Evolutionary conservation across 2,888 invertebrate species (phyloP).

Genomic region (Melanostoma scalare): DNA sequence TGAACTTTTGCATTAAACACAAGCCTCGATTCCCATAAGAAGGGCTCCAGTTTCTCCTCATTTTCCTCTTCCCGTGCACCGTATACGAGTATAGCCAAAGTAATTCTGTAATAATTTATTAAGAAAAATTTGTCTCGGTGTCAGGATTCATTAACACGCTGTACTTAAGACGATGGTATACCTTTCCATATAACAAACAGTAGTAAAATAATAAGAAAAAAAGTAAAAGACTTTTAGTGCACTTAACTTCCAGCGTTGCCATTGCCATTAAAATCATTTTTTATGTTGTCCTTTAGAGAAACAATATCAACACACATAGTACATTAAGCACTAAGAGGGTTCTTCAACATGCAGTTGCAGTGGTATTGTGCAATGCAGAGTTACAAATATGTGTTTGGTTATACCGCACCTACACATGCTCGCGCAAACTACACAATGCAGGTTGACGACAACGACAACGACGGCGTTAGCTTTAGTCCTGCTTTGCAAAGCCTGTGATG

Average conservation of each 20-base stretch:
- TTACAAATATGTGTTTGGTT: too few relatives aligned
- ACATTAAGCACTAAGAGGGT: constrained; percentile 60
- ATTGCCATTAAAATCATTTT: constrained; percentile 58
- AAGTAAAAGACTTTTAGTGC: constrained; percentile 38
- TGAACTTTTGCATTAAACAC: constrained; percentile 8
- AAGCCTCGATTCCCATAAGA: constrained; percentile 4
- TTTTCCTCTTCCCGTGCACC: neutral
- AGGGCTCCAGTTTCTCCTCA: neutral
- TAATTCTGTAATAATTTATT: constrained; percentile 19
- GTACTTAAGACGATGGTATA: constrained; percentile 12
- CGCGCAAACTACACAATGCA: neutral
- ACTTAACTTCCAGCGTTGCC: constrained; percentile 48
- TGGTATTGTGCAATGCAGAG: neutral
- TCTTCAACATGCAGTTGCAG: constrained; percentile 24
- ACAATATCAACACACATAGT: constrained; percentile 60
- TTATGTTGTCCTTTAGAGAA: constrained; percentile 56
- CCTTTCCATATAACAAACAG: neutral
- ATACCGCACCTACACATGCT: neutral
- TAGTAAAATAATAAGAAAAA: neutral
- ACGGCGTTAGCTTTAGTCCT: constrained; percentile 4
- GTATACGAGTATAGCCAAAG: constrained; percentile 1
- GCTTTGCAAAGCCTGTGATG: constrained; percentile 43
- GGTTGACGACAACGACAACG: constrained; percentile 1
- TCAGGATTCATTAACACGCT: constrained; percentile 50
- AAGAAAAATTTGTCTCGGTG: constrained; percentile 38